Evolutionary conservation across 2,797 vertebrate genomes (phyloP).

Genomic region (Bradypodion pumilum): DNA sequence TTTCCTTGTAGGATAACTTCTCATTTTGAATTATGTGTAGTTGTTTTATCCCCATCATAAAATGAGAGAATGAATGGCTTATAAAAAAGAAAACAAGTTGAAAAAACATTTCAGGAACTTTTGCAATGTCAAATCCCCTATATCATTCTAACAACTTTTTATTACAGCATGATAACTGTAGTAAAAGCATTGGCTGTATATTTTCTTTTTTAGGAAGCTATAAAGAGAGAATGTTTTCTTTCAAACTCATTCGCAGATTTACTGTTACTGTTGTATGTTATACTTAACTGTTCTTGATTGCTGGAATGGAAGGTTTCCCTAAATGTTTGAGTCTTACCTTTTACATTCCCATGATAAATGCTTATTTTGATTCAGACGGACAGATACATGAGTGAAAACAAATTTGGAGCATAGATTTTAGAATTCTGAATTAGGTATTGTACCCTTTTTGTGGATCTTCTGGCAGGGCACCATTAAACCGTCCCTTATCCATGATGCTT

Average conservation of each 20-base stretch:
- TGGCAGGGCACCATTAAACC: no score
- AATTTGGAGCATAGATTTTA: not conserved
- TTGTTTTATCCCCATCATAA: not conserved
- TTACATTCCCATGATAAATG: conserved; percentile 1
- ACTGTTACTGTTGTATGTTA: not conserved
- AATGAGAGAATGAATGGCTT: not conserved
- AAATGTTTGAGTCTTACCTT: not conserved
- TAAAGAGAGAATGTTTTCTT: not conserved
- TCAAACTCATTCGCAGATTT: not conserved
- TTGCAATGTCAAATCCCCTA: not conserved
- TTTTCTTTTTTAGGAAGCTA: not conserved
- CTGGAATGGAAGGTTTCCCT: not conserved
- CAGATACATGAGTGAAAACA: not conserved
- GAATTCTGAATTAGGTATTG: not conserved
- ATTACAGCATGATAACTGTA: not conserved
- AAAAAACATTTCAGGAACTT: not conserved
- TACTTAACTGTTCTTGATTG: conserved; percentile 6
- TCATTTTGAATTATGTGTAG: not conserved
- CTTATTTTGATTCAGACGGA: no score
- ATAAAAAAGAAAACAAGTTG: not conserved
- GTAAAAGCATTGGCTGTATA: not conserved
- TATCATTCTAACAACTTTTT: not conserved
- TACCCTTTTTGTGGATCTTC: not conserved
- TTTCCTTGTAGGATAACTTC: not conserved
- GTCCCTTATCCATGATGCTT: no score